phyloP scores from a whole-genome alignment of 2,888 invertebrate genomes.

The Labia minor region DNA sequence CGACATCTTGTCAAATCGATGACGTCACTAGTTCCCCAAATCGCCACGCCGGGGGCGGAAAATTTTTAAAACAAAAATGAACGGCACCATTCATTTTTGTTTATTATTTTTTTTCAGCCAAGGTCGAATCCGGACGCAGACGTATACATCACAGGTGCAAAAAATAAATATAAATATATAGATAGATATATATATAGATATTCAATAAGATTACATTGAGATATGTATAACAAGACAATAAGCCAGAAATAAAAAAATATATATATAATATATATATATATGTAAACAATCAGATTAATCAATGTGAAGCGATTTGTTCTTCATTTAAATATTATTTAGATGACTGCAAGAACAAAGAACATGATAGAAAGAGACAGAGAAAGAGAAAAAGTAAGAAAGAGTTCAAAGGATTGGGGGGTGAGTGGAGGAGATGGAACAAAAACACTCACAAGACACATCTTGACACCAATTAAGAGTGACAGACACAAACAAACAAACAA shows the following conservation, averaged over 20 bases:
- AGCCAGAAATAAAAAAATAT: not conserved
- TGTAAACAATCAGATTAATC: not conserved
- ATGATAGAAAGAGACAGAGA: not conserved
- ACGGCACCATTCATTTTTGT: not conserved
- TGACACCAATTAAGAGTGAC: not conserved
- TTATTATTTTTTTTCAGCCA: not conserved
- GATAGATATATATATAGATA: not conserved
- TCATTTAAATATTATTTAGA: not conserved
- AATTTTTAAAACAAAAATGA: not conserved
- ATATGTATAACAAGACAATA: not conserved
- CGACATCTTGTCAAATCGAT: not conserved
- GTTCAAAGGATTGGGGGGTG: not conserved
- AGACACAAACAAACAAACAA: not conserved
- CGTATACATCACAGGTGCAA: not conserved
- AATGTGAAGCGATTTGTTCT: not conserved
- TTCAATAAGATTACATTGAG: not conserved
- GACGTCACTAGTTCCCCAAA: not conserved
- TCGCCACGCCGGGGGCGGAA: not conserved
- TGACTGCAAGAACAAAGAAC: slow-evolving; percentile 2
- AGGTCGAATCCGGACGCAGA: not conserved
- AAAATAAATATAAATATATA: not conserved
- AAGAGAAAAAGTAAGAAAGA: not conserved
- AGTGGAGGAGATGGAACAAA: not conserved
- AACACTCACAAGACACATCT: slow-evolving; percentile 13
- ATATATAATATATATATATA: not conserved